These are phyloP conservation scores for Orientallactaga bullata DNA, from an alignment of 2,113 vertebrate species.

Conservation along the genomic window DNA sequence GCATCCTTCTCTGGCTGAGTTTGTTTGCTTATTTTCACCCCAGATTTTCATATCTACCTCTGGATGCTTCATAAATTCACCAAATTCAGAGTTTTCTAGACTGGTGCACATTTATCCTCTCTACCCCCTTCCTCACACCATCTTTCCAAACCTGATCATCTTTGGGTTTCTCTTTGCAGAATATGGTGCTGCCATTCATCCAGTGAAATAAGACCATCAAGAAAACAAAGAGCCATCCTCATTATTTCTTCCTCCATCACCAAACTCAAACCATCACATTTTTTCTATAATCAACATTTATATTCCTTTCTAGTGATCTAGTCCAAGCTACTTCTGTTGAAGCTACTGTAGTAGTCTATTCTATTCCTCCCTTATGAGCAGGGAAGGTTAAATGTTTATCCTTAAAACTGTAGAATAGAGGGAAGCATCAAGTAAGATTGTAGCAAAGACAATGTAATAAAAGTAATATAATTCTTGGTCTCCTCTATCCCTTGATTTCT, in stretches of 20 bases:
- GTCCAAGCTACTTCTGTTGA: not conserved
- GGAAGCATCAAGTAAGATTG: not conserved
- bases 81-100: not conserved
- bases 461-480: not conserved
- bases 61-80: not conserved
- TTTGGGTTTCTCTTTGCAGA: not conserved
- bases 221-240: not conserved
- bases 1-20: not conserved
- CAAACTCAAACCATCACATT: not conserved
- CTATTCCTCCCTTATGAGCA: not conserved
- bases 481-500: not conserved
- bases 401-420: not conserved
- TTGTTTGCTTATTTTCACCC: not conserved
- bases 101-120: not conserved
- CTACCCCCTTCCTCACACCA: fast-evolving
- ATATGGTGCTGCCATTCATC: not conserved
- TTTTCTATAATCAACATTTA: not conserved
- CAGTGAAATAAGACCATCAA: not conserved
- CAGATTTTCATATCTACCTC: not conserved
- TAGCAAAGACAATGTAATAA: not conserved
- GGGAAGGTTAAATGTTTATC: not conserved
- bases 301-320: not conserved
- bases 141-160: not conserved
- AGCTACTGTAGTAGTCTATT: not conserved
- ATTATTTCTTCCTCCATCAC: not conserved